A percentile compares a stretch with the other conserved stretches of the same genome.
These are phyloP conservation scores for Drosophila biarmipes DNA, from an alignment of 1,140 invertebrate genomes.

Conservation along the genomic window DNA sequence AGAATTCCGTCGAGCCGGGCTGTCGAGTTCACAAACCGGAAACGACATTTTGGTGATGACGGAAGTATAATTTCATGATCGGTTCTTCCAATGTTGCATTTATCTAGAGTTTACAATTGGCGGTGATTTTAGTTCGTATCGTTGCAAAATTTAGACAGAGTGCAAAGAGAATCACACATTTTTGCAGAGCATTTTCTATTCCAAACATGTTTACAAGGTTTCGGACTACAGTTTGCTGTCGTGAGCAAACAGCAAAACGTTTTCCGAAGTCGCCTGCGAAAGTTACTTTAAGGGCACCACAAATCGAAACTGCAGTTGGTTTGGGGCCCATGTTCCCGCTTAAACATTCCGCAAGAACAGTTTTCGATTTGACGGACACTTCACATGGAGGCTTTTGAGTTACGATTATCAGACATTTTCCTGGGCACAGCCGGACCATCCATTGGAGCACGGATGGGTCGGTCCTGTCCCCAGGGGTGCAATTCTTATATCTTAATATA, in stretches of 20 bases:
- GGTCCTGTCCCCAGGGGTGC: conserved; percentile 12
- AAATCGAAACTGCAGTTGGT: conserved; percentile 72
- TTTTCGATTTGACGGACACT: conserved; percentile 55
- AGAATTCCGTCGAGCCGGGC: conserved; percentile 13
- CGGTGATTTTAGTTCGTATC: conserved; percentile 44
- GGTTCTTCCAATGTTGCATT: conserved; percentile 73
- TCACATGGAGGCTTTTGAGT: conserved; percentile 12
- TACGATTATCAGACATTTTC: conserved; percentile 5
- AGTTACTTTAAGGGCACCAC: conserved; percentile 3
- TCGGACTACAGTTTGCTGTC: conserved; percentile 77
- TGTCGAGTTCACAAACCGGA: neutral
- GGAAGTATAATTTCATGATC: conserved; percentile 33
- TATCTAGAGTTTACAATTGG: conserved; percentile 52
- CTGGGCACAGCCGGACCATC: conserved; percentile 38
- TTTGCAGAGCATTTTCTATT: conserved; percentile 27
- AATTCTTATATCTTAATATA: conserved; percentile 48
- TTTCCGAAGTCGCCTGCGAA: conserved; percentile 54
- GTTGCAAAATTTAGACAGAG: conserved; percentile 28
- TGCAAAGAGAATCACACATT: conserved; percentile 55
- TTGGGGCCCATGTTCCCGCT: conserved; percentile 11
- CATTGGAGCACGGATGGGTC: conserved; percentile 72
- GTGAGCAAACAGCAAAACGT: conserved; percentile 84
- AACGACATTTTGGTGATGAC: neutral
- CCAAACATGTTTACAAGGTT: conserved; percentile 32
- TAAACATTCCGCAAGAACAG: conserved; percentile 25